Evolutionary conservation across 2,113 vertebrate species (phyloP), one percentile per base, ranked within the genome.

Genomic region (Acanthisitta chloris): DNA sequence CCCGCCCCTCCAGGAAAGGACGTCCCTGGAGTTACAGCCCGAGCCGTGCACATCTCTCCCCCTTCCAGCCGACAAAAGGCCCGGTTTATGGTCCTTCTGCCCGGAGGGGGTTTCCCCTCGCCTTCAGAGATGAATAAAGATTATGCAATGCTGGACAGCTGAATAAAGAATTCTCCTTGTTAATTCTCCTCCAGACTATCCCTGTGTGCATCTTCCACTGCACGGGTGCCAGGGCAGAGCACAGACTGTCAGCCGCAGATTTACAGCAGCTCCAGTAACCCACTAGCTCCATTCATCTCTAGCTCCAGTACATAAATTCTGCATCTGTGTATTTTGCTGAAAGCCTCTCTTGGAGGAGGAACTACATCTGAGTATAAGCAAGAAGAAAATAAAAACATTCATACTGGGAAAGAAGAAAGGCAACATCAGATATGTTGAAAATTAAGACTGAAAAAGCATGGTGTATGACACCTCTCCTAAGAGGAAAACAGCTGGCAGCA

Each of bases 311-410:
- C 2, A 19, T 23, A 51, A 62, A 18, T 59, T 26, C 29, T 51
- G 17, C 3, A 2, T 19, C 57, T 42, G 6, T 0, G 0, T 3
- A 7, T 52, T 54, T 45, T 36, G 19, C 8, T 0, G 9, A 86
- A 86, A 86, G 73, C 33, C 4, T 8, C n/a, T 78, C 52, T 38
- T 21, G 54, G 36, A 54, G 36, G 19, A 84, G 19, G 9, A 79
- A 62, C 25, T 21, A 48, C 7, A 43, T 43, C 7, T 31, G 7
- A 14, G 51, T 10, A 21, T 14, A 33, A 62, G 12, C 33, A 85
- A 71, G 31, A 45, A 42, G 29, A 58, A 67, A 89, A 51, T 14
- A n/a, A 19, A 38, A 69, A 17, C 40, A 34, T 49, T 69, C 48
- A 57, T 64, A 29, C 11, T 4, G 4, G 12, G 26, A 88, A 57